Conservation (phyloP, 2,797 vertebrate species). For the Crax fasciolata region DNA sequence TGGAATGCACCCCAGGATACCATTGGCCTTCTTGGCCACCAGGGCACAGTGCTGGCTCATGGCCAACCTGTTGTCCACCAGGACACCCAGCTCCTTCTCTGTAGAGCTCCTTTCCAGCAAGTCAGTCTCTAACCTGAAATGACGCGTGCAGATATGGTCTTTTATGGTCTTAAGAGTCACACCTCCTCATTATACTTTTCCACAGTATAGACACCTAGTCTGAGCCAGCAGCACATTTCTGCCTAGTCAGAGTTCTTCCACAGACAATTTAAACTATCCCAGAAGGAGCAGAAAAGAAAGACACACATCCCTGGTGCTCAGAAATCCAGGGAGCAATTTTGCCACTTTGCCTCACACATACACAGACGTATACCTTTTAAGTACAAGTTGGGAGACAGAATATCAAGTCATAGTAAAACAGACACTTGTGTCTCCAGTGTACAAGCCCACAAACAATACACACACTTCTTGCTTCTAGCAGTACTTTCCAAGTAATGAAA, state of each 20-base stretch:
- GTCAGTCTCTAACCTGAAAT: too few species aligned
- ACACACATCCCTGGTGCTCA: neutral
- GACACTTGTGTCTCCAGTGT: neutral
- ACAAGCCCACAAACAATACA: neutral
- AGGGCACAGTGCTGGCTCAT: too few species aligned
- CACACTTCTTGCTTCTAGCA: neutral
- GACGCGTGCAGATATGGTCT: neutral
- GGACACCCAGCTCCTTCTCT: too few species aligned
- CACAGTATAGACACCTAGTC: neutral
- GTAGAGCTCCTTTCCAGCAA: too few species aligned
- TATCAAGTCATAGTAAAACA: neutral
- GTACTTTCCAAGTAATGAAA: neutral
- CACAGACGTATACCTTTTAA: neutral
- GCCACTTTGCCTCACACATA: neutral
- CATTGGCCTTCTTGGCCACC: too few species aligned
- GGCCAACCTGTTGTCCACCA: too few species aligned
- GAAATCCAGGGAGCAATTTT: neutral
- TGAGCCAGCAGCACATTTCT: neutral
- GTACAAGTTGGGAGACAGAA: neutral
- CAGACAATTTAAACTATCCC: neutral
- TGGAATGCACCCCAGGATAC: neutral
- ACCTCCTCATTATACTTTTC: neutral
- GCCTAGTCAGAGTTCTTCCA: neutral
- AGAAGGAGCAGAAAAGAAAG: neutral
- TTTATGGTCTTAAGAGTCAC: neutral